Evolutionary conservation across 2,113 vertebrate genomes (phyloP).

Genomic region (Hemiscyllium ocellatum): DNA sequence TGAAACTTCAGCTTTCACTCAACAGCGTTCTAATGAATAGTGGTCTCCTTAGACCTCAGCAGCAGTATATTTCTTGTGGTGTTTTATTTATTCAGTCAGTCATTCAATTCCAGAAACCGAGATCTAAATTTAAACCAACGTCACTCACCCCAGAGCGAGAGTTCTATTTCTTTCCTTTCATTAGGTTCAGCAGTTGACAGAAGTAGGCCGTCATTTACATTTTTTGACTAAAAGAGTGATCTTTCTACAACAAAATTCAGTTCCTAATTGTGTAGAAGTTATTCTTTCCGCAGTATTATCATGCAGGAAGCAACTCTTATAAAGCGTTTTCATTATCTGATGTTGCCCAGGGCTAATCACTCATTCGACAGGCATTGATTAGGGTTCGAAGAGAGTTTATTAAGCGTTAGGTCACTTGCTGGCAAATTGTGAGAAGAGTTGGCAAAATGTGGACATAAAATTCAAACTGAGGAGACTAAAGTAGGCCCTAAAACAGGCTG

Average conservation of each 20-base stretch:
- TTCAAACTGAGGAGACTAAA: not conserved
- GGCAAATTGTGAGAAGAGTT: not conserved
- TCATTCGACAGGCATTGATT: not conserved
- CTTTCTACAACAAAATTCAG: not conserved
- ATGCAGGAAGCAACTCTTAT: not conserved
- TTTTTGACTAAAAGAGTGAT: not conserved
- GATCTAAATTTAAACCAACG: slow-evolving; percentile 11
- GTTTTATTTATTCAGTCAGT: not conserved
- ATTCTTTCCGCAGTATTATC: not conserved
- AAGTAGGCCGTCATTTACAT: not conserved
- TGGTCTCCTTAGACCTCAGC: not conserved
- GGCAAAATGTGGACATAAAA: not conserved
- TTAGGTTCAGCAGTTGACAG: slow-evolving; percentile 18
- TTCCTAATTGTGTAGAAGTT: not conserved
- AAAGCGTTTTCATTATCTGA: not conserved
- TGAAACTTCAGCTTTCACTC: not conserved
- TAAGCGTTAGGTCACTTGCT: not conserved
- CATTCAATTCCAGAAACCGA: not conserved
- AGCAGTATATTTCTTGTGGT: not conserved
- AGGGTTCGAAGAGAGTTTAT: not conserved
- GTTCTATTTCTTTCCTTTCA: not conserved
- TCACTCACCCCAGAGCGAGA: not conserved
- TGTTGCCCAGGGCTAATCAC: not conserved
- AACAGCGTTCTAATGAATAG: not conserved
- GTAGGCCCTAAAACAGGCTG: not conserved